Evolutionary conservation across 2,888 invertebrate genomes (phyloP), one percentile per base, ranked within the genome.

Genomic region (Agrochola lota): DNA sequence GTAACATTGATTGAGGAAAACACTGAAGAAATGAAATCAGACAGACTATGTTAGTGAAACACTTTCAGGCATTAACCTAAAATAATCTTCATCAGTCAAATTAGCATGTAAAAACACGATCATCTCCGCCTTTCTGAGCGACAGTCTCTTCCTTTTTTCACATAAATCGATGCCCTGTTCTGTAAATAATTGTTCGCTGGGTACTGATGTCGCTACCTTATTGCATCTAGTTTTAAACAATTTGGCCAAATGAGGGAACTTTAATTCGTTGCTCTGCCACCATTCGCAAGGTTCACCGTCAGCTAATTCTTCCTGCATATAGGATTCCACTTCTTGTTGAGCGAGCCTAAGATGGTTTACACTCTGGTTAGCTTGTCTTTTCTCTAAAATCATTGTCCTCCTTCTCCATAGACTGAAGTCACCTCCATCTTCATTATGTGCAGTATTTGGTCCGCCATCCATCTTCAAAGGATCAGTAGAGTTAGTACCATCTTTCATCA

Each of bases 241-340:
- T 52, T 81, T 81, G 2, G 81, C 66, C 12, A 78, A 12, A 26
- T 74, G 43, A 23, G 78, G 78, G 23, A 15, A 78, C 52, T 81
- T 78, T 1, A 12, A n/a, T 52, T 74, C 23, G 1, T 78, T 81
- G 12, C 9, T 23, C 7, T 55, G 43, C 78, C 78, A 78, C 81
- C 81, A 78, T 46, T n/a, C 5, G 20, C 43, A 60, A 9, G 75
- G 81, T 2, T 78, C 59, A 7, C 9, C 9, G 0, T 66, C 59
- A 5, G 64, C 7, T 35, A 81, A 52, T 2, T 74, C 43, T 52
- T 52, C 75, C 9, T 55, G 66, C 17, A 78, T 35, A 17, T 81
- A 78, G 9, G 49, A 46, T n/a, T 74, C 63, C 9, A 74, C 59
- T 78, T 78, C 81, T 81, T 74, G 17, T 43, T 46, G 66, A 60